These are phyloP conservation scores for Dicyrtoma fusca DNA, from an alignment of 2,888 invertebrate genomes.

Conservation along the genomic window DNA sequence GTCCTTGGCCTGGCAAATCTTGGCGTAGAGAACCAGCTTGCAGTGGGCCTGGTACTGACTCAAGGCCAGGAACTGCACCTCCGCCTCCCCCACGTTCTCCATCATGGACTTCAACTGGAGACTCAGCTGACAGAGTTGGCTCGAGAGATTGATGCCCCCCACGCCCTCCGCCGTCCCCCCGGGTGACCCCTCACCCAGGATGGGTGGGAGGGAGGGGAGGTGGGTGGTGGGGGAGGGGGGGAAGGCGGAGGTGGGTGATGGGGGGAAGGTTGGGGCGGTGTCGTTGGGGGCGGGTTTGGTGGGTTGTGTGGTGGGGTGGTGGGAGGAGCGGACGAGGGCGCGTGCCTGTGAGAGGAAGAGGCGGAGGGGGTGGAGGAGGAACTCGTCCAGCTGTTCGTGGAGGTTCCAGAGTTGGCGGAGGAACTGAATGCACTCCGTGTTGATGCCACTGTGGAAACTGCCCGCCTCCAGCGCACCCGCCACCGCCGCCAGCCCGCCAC, in stretches of 20 bases:
- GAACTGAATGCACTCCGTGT: constrained; percentile 52
- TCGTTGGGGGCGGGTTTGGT: not conserved
- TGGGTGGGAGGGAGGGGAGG: not conserved
- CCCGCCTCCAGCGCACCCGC: too few relatives aligned
- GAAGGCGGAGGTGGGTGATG: not conserved
- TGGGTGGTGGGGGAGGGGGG: not conserved
- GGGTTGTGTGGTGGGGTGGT: too few relatives aligned
- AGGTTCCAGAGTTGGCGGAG: constrained; percentile 55
- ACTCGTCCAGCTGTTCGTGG: constrained; percentile 51
- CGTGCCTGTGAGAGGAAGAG: not conserved
- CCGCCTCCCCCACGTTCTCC: constrained; percentile 52
- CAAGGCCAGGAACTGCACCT: constrained; percentile 53
- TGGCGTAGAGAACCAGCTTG: constrained; percentile 54
- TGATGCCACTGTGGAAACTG: too few relatives aligned
- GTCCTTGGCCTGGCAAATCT: constrained; percentile 55
- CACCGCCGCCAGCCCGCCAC: too few relatives aligned
- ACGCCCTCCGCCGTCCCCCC: not conserved
- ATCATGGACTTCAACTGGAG: constrained; percentile 51
- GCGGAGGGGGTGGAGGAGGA: constrained; percentile 30
- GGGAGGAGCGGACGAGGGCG: too few relatives aligned
- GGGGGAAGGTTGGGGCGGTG: not conserved
- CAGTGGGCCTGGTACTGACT: constrained; percentile 55
- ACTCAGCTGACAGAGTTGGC: not conserved
- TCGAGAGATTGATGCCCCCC: too few relatives aligned
- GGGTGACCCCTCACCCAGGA: not conserved